Evolutionary conservation across 1,140 invertebrate species (phyloP).

Genomic region (Sinella curviseta): DNA sequence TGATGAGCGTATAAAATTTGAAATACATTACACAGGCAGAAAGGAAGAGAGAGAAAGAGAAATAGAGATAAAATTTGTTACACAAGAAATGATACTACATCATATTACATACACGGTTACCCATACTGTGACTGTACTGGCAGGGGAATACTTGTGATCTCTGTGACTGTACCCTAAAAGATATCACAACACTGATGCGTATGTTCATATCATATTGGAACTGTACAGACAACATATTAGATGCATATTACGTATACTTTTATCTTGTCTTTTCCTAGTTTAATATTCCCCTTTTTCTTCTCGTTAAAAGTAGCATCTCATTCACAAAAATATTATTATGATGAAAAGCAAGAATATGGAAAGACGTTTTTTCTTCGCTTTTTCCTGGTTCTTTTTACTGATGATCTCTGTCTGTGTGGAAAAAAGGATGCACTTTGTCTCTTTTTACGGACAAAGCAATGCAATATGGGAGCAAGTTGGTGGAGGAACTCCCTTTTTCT

Average conservation of each 20-base stretch:
- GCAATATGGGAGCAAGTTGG: too few species aligned
- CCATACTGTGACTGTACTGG: neutral
- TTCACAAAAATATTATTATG: slow-evolving; percentile 12
- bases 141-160: too few species aligned
- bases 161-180: too few species aligned
- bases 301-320: neutral
- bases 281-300: slow-evolving; percentile 25
- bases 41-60: too few species aligned
- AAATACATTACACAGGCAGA: neutral
- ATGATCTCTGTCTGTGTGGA: neutral
- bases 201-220: too few species aligned
- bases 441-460: too few species aligned
- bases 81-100: neutral
- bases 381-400: neutral
- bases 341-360: neutral
- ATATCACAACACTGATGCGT: too few species aligned
- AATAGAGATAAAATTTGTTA: neutral
- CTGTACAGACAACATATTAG: too few species aligned
- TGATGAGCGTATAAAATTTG: slow-evolving; percentile 23
- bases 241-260: too few species aligned
- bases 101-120: neutral
- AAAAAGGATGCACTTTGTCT: neutral
- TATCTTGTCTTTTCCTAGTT: slow-evolving; percentile 12
- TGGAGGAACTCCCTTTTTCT: neutral
- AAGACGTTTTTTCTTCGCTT: neutral